phyloP scores from a whole-genome alignment of 2,888 invertebrate species.

The Plagiodera versicolora region DNA sequence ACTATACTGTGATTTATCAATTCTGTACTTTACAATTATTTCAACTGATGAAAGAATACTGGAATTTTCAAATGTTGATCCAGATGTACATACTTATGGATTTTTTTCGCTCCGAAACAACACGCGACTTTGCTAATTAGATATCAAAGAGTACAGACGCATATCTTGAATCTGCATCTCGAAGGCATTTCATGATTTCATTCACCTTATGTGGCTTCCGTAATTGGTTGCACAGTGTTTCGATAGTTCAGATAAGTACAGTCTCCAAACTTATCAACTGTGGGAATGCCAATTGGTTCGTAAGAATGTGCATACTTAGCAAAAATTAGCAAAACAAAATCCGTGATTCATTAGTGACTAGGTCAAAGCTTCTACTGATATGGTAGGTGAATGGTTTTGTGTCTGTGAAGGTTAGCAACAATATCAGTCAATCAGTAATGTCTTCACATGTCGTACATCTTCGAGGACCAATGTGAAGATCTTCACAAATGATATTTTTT shows the following conservation, averaged over 20 bases:
- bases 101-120: slow-evolving; percentile 13
- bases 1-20: no score
- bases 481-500: no score
- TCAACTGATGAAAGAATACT: no score
- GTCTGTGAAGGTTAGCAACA: neutral
- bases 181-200: slow-evolving; percentile 53
- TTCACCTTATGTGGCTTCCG: slow-evolving; percentile 55
- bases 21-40: no score
- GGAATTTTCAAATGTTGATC: no score
- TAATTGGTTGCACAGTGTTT: slow-evolving; percentile 54
- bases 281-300: slow-evolving; percentile 42
- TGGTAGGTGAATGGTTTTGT: neutral
- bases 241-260: slow-evolving; percentile 53
- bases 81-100: no score
- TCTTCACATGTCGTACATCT: no score
- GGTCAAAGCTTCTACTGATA: neutral
- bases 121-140: slow-evolving; percentile 48
- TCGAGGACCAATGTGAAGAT: no score
- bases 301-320: slow-evolving; percentile 27
- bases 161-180: slow-evolving; percentile 49
- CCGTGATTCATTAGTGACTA: neutral
- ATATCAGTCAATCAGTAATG: neutral
- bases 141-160: slow-evolving; percentile 49
- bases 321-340: neutral
- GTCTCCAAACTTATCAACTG: slow-evolving; percentile 50